Percentiles rank a stretch among this genome's conserved stretches.
These are phyloP conservation scores for Glaucopsyche alexis DNA, from an alignment of 2,888 invertebrate genomes.

Conservation along the genomic window DNA sequence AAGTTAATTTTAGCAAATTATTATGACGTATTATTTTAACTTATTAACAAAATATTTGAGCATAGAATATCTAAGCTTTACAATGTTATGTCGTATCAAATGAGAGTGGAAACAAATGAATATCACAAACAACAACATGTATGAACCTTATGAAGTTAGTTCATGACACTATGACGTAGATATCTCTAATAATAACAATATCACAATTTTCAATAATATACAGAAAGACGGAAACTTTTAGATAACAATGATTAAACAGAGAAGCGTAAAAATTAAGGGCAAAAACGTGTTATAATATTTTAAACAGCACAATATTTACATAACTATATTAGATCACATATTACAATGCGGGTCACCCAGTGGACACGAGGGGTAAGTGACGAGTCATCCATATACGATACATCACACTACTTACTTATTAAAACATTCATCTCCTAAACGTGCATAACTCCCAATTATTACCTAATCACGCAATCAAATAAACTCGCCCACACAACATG, in stretches of 20 bases:
- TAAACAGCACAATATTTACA: conserved; percentile 46
- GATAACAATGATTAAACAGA: conserved; percentile 70
- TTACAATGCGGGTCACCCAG: conserved; percentile 59
- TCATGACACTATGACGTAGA: conserved; percentile 59
- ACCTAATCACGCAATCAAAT: conserved; percentile 59
- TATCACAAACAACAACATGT: conserved; percentile 45
- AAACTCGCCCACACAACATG: conserved; percentile 52
- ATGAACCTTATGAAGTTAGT: conserved; percentile 55
- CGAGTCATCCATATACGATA: conserved; percentile 55
- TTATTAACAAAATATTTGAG: conserved; percentile 66
- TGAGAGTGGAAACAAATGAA: conserved; percentile 26
- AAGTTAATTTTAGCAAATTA: conserved; percentile 31
- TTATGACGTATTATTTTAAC: conserved; percentile 38
- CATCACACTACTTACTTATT: conserved; percentile 61
- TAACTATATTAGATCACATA: conserved; percentile 63
- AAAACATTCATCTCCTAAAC: conserved; percentile 70
- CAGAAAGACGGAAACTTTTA: conserved; percentile 72
- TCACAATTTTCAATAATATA: conserved; percentile 80
- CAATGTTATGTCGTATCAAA: conserved; percentile 19
- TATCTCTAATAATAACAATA: conserved; percentile 73
- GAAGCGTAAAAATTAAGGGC: conserved; percentile 73
- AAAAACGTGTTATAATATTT: conserved; percentile 61
- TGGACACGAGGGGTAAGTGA: conserved; percentile 59
- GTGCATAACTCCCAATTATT: conserved; percentile 53
- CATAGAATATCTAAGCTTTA: conserved; percentile 54